phyloP scores from a whole-genome alignment of 2,113 vertebrate species.

The Scalopus aquaticus region DNA sequence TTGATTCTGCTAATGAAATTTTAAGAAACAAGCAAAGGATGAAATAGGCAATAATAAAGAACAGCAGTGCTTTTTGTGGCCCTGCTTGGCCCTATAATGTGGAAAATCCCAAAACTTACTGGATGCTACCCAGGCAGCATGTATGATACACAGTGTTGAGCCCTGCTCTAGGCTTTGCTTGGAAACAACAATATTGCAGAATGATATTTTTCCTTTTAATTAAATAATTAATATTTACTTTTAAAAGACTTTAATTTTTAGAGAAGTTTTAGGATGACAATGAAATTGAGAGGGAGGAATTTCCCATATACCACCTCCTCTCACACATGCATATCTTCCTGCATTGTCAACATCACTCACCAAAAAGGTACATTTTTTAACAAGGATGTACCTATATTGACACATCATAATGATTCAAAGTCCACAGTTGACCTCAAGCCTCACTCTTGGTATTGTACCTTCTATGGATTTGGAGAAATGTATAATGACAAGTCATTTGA shows the following conservation, averaged over 20 bases:
- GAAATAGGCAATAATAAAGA: not conserved
- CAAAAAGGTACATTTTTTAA: not conserved
- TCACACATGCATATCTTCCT: not conserved
- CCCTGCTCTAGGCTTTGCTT: not conserved
- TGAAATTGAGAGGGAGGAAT: not conserved
- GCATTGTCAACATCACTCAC: not conserved
- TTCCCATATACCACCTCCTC: not conserved
- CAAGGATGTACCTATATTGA: not conserved
- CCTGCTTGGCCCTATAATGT: not conserved
- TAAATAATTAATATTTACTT: not conserved
- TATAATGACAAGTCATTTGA: not conserved
- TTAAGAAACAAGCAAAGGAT: not conserved
- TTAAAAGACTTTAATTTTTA: not conserved
- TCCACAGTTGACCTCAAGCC: not conserved
- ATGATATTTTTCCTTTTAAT: not conserved
- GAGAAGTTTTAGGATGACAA: not conserved
- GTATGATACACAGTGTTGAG: not conserved
- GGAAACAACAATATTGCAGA: not conserved
- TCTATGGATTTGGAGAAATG: not conserved
- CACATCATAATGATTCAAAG: not conserved
- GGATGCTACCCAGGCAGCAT: not conserved
- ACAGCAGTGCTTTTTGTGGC: not conserved
- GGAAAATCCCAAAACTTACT: not conserved
- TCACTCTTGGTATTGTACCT: not conserved
- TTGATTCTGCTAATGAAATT: not conserved